Evolutionary conservation across 2,113 vertebrate genomes (phyloP).

Genomic region (Psittacus erithacus): DNA sequence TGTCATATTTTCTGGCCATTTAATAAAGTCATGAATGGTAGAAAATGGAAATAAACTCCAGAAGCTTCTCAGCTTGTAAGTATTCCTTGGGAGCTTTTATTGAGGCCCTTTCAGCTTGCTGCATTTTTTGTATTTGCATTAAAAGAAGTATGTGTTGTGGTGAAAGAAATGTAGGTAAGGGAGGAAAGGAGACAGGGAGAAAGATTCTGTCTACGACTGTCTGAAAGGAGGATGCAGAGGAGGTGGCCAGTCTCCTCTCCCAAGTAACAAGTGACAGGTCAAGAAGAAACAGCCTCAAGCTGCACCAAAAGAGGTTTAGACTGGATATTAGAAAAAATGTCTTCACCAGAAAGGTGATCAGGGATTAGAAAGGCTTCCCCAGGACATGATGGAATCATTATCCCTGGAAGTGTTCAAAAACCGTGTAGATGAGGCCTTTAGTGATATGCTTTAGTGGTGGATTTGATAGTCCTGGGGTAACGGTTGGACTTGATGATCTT

Average conservation of each 20-base stretch:
- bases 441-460: not conserved
- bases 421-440: not conserved
- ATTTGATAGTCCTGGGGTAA: not conserved
- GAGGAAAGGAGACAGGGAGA: not conserved
- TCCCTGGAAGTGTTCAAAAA: not conserved
- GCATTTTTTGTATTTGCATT: not conserved
- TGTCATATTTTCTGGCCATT: not conserved
- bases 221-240: not conserved
- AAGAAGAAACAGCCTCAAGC: not conserved
- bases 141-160: not conserved
- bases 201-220: not conserved
- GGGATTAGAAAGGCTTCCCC: not conserved
- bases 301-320: not conserved
- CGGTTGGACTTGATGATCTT: not conserved
- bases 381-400: not conserved
- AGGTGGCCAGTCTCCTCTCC: not conserved
- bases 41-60: not conserved
- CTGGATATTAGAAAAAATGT: not conserved
- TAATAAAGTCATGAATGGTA: not conserved
- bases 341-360: not conserved
- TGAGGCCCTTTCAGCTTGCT: not conserved
- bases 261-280: not conserved
- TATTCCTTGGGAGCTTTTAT: not conserved
- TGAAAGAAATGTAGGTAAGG: not conserved
- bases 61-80: not conserved